Evolutionary conservation across 2,797 vertebrate genomes (phyloP).

Genomic region (Varecia variegata): DNA sequence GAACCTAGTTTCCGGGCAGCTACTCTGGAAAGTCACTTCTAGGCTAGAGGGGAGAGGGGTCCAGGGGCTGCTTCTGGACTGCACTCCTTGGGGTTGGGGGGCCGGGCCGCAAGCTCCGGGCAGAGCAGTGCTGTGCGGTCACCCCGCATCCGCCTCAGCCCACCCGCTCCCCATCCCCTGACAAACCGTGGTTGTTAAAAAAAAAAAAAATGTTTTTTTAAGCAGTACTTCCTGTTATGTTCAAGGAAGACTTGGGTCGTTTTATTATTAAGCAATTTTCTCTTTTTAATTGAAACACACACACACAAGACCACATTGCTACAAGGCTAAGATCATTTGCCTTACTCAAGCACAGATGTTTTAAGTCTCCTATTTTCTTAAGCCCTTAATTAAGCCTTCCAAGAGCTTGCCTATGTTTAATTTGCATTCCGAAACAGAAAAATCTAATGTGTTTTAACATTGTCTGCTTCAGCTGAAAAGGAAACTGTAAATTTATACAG

Average conservation of each 20-base stretch:
- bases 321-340: background rate
- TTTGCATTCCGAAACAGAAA: conserved; percentile 69
- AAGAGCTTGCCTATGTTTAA: conserved; percentile 47
- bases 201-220: background rate
- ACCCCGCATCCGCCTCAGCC: background rate
- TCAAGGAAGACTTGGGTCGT: background rate
- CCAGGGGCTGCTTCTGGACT: background rate
- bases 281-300: background rate
- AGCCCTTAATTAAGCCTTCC: conserved; percentile 65
- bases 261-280: conserved; percentile 64
- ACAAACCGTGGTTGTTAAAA: background rate
- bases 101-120: background rate
- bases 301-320: background rate
- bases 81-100: background rate
- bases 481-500: conserved; percentile 74
- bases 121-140: background rate
- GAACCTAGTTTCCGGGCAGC: background rate
- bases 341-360: background rate
- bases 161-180: background rate
- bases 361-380: conserved; percentile 33
- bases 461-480: conserved; percentile 63
- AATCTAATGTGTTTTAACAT: conserved; percentile 53
- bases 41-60: background rate
- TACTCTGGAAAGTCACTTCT: background rate
- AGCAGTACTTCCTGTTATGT: conserved; percentile 66